Conservation (phyloP, 1,140 invertebrate genomes). For the Apis cerana region DNA sequence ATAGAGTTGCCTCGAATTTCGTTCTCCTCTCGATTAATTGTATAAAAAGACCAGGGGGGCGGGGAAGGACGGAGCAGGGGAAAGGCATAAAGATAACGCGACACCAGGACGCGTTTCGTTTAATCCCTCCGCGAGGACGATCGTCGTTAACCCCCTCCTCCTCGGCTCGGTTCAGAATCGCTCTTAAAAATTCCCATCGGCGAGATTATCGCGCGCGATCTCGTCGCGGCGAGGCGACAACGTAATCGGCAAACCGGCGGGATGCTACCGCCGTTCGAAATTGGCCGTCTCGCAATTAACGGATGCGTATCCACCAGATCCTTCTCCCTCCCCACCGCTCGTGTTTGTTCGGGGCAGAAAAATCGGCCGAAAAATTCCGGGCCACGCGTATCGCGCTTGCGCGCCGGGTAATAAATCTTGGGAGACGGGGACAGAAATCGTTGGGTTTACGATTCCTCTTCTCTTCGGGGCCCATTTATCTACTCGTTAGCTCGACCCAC, state of each 20-base stretch:
- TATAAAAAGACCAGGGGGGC: not conserved
- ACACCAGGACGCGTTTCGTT: slow-evolving; percentile 44
- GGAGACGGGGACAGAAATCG: not conserved
- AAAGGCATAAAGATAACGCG: slow-evolving; percentile 45
- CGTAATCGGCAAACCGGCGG: slow-evolving; percentile 52
- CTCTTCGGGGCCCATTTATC: slow-evolving; percentile 25
- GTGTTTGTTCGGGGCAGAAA: slow-evolving; percentile 22
- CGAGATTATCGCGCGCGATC: slow-evolving; percentile 61
- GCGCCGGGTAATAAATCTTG: slow-evolving; percentile 22
- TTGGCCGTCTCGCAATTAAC: slow-evolving; percentile 50
- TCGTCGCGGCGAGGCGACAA: slow-evolving; percentile 41
- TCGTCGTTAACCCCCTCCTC: slow-evolving; percentile 40
- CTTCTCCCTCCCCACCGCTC: not conserved
- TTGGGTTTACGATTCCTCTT: slow-evolving; percentile 20
- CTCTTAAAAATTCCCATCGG: slow-evolving; percentile 55
- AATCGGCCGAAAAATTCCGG: slow-evolving; percentile 35
- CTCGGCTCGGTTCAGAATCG: slow-evolving; percentile 32
- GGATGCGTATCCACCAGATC: slow-evolving; percentile 12
- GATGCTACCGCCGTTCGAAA: slow-evolving; percentile 37
- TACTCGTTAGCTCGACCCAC: slow-evolving; percentile 22
- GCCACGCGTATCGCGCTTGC: slow-evolving; percentile 6
- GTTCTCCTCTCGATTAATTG: slow-evolving; percentile 13
- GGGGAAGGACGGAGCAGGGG: not conserved
- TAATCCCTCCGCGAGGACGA: slow-evolving; percentile 52
- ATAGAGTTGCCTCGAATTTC: too few relatives aligned